Evolutionary conservation across 2,113 vertebrate genomes (phyloP).

Genomic region (Haemorhous mexicanus): DNA sequence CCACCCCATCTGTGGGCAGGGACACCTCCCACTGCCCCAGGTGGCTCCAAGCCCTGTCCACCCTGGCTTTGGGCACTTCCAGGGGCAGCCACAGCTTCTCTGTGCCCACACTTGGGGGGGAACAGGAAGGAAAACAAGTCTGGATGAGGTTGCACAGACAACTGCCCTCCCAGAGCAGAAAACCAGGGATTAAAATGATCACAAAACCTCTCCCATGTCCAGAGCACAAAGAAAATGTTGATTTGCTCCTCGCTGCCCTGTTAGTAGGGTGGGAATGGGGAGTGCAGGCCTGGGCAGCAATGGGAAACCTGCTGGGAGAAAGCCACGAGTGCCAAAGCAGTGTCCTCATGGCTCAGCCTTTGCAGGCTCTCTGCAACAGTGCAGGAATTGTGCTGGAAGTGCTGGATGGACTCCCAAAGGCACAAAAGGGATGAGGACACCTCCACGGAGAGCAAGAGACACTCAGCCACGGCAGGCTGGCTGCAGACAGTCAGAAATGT

Average conservation of each 20-base stretch:
- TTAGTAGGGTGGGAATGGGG: accelerated
- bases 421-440: neutral
- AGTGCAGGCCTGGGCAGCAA: neutral
- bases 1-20: neutral
- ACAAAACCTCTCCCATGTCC: neutral
- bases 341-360: accelerated
- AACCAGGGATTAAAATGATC: neutral
- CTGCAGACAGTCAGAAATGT: neutral
- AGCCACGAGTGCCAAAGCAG: accelerated
- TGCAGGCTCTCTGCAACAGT: neutral
- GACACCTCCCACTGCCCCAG: accelerated
- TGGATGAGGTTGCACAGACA: neutral
- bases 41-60: accelerated
- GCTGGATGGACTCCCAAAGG: neutral
- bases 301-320: neutral
- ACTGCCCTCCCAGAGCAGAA: neutral
- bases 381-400: neutral
- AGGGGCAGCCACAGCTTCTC: neutral
- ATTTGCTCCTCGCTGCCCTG: neutral
- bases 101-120: neutral
- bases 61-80: neutral
- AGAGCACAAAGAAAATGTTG: neutral
- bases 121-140: neutral
- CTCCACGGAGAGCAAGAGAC: accelerated
- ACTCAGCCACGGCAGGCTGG: neutral